Evolutionary conservation across 2,113 vertebrate genomes (phyloP), one percentile per base, ranked within the genome.

Genomic region (Sporophila hypoxantha): DNA sequence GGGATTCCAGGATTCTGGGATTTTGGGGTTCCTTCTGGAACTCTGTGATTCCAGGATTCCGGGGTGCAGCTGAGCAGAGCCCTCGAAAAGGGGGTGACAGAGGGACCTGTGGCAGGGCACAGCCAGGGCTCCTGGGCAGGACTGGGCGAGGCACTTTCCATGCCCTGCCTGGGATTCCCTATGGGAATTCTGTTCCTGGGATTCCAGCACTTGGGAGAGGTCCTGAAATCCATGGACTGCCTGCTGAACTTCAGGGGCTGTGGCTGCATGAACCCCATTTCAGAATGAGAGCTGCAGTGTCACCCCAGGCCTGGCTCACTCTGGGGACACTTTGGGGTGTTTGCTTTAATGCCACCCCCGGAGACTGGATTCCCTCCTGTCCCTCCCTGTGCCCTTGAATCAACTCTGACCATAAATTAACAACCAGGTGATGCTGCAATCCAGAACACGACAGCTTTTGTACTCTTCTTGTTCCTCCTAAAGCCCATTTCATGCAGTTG

Each of bases 171-270:
- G 37, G 36, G 17, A 57, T 55, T 20, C 14, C 5, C 4, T 2
- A 1, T 1, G 25, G 41, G 47, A 29, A 85, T 62, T 47, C 30
- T 2, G 0, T 0, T 12, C 6, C 49, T 21, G 6, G 19, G 17
- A 32, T 20, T 53, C 17, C 2, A 6, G 14, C 17, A 5, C 19
- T 36, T 2, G 0, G n/a, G 6, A 3, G 2, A 39, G 13, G 5
- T 4, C 37, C 56, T 39, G 47, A 50, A 83, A 34, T 62, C 59
- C 62, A 14, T 27, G 70, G 69, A 13, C 4, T 46, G 7, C 1
- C 4, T 14, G 59, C 64, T 42, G 76, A 13, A 85, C 55, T 41
- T 6, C 18, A 22, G 69, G 68, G 70, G 39, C 10, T 29, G 5
- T 2, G 41, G 32, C 20, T 61, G 80, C 59, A 47, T 62, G 37